Base-by-base conservation (phyloP, 2,888 invertebrate genomes). In the Galerucella calmariensis region DNA sequence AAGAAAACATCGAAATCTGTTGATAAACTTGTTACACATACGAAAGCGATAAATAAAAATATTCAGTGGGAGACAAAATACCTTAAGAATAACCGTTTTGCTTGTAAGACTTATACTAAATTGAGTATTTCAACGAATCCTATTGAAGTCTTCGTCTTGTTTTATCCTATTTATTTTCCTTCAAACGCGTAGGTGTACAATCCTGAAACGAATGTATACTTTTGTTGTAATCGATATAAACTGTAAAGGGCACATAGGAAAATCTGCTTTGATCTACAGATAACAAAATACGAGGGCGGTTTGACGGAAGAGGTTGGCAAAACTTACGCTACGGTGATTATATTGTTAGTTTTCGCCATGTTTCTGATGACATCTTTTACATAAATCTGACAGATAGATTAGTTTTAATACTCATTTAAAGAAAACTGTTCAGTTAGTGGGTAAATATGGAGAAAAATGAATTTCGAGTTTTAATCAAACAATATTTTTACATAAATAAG, bases 221-320 rank as follows among this genome's bases (percentile, higher is more conserved):
- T 35, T 16, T 41, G 62, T 41, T 41, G 62, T 62, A 62, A 62
- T 62, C 62, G 62, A 62, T 62, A n/a, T 41, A 62, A 62, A 41
- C 62, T 62, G n/a, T n/a, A 14, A 35, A 62, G 62, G 16, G n/a
- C 16, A 41, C 41, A 41, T 62, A 62, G 35, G 9, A 62, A 62
- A 62, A 62, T 62, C 35, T 62, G 35, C 62, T 62, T 62, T 62
- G 62, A 62, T 20, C 12, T 62, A 62, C 62, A 41, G 35, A 62
- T 62, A 62, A 62, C 41, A 62, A 9, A 62, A 41, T 62, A 9
- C 12, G 46, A 12, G 46, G 27, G 27, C 27, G 27, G 27, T 27
- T 27, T 27, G 27, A 20, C 20, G 20, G 20, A 20, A 27, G 27
- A 27, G 27, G 27, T 4, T 27, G 27, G 27, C 27, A 27, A 27